These are phyloP conservation scores for Smittia aterrima DNA, from an alignment of 2,888 invertebrate species.

Conservation along the genomic window DNA sequence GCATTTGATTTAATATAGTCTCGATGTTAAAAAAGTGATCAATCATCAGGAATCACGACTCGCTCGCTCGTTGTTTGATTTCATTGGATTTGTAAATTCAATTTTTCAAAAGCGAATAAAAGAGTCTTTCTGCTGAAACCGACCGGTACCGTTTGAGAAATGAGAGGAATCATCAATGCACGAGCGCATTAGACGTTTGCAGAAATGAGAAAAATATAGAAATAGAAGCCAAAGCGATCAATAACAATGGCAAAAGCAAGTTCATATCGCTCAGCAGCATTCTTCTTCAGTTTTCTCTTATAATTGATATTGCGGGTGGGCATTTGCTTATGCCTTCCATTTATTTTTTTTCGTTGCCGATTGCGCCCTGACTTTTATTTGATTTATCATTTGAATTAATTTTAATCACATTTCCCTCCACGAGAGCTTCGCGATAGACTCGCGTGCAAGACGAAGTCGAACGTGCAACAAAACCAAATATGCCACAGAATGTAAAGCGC, in stretches of 20 bases:
- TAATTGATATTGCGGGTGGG: slow-evolving; percentile 42
- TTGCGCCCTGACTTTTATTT: slow-evolving; percentile 8
- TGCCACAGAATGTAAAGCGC: slow-evolving; percentile 31
- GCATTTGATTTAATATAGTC: slow-evolving; percentile 15
- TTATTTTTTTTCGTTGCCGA: slow-evolving; percentile 26
- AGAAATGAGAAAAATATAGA: not conserved
- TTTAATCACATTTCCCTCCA: slow-evolving; percentile 37
- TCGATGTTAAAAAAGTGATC: slow-evolving; percentile 32
- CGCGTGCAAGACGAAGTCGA: slow-evolving; percentile 32
- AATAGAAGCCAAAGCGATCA: slow-evolving; percentile 20
- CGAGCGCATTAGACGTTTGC: slow-evolving; percentile 15
- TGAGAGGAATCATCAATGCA: slow-evolving; percentile 10
- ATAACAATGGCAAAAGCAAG: slow-evolving; percentile 27
- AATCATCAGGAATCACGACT: slow-evolving; percentile 39
- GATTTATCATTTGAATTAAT: slow-evolving; percentile 42
- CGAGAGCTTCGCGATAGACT: slow-evolving; percentile 19
- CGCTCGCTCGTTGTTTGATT: slow-evolving; percentile 8
- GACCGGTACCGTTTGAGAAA: not conserved
- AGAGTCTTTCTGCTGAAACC: not conserved
- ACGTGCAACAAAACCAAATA: slow-evolving; percentile 34
- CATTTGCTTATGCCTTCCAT: slow-evolving; percentile 24
- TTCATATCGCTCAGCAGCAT: slow-evolving; percentile 23
- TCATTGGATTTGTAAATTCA: slow-evolving; percentile 5
- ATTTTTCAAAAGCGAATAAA: slow-evolving; percentile 1
- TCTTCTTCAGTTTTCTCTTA: slow-evolving; percentile 25